Evolutionary conservation across 2,113 vertebrate genomes (phyloP).

Genomic region (Malaclemys terrapin): DNA sequence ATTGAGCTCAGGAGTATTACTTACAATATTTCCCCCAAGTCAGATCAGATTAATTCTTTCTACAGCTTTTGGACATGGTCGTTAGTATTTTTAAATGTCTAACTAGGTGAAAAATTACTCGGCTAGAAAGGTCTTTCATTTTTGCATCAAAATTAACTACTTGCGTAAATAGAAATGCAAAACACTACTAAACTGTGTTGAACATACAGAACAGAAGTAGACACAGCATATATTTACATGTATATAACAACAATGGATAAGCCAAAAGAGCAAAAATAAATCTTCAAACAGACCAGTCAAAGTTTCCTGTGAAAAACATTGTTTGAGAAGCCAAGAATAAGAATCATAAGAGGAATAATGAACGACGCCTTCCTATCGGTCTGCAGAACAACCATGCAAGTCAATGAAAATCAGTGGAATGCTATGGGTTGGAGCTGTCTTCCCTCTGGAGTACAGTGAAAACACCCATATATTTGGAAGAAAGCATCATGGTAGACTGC

Average conservation of each 20-base stretch:
- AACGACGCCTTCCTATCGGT: neutral
- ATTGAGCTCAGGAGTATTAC: neutral
- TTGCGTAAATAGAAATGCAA: neutral
- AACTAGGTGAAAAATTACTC: constrained; percentile 56
- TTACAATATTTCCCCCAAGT: neutral
- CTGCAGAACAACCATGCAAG: neutral
- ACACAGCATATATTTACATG: neutral
- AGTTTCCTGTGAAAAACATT: neutral
- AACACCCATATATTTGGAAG: neutral
- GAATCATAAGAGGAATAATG: neutral
- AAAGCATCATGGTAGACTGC: neutral
- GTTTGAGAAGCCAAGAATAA: neutral
- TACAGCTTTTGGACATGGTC: neutral
- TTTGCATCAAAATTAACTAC: constrained; percentile 18
- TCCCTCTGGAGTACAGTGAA: neutral
- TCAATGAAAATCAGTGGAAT: neutral
- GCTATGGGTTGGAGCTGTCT: neutral
- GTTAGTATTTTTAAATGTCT: constrained; percentile 48
- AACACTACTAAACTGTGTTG: neutral
- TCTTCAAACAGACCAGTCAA: neutral
- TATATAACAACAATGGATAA: neutral
- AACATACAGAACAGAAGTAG: neutral
- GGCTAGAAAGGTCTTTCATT: constrained; percentile 12
- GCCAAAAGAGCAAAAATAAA: neutral
- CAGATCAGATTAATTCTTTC: neutral